These are phyloP conservation scores for Chiloscyllium plagiosum DNA, from an alignment of 2,113 vertebrate genomes.

Conservation along the genomic window DNA sequence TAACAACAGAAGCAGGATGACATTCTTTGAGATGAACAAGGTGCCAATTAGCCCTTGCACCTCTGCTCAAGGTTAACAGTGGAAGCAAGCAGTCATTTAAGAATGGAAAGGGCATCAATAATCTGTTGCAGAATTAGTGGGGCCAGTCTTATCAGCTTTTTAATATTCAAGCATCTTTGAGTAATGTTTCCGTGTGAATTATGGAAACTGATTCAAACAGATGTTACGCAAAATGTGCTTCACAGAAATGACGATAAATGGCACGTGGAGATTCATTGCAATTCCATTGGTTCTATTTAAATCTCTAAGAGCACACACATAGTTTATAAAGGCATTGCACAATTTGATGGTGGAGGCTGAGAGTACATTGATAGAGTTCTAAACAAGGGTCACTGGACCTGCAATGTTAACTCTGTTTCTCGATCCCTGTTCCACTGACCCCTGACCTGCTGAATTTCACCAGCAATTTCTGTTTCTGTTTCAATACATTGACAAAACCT, in stretches of 20 bases:
- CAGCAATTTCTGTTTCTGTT: too few relatives aligned
- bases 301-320: neutral
- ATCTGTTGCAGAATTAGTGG: neutral
- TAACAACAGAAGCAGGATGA: neutral
- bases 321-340: neutral
- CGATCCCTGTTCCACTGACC: too few relatives aligned
- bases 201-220: neutral
- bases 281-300: neutral
- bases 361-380: neutral
- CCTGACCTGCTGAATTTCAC: too few relatives aligned
- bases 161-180: neutral
- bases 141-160: neutral
- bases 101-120: neutral
- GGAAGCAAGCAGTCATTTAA: neutral
- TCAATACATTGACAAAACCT: too few relatives aligned
- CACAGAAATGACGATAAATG: neutral
- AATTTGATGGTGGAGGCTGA: neutral
- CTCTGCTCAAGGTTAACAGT: neutral
- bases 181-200: neutral
- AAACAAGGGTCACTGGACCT: too few relatives aligned
- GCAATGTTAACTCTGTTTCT: too few relatives aligned
- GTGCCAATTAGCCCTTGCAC: neutral
- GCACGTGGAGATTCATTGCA: neutral
- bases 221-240: neutral
- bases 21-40: neutral